A percentile compares a stretch with the other conserved stretches of the same genome.
phyloP scores from a whole-genome alignment of 2,113 vertebrate genomes.

The Bucco capensis region DNA sequence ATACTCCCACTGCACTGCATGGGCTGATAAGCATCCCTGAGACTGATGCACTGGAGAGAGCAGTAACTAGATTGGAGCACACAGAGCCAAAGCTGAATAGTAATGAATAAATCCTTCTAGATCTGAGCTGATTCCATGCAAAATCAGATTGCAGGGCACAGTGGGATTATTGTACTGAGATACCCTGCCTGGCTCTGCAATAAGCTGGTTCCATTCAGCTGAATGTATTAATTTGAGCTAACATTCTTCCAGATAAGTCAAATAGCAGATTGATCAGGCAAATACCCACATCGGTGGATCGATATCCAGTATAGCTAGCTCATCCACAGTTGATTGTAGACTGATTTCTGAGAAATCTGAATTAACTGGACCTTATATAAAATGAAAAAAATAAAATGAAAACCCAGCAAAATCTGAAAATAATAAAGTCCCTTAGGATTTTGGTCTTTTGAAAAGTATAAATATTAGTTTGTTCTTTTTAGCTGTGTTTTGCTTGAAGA shows the following conservation, averaged over 20 bases:
- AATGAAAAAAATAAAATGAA: neutral
- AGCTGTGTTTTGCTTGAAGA: neutral
- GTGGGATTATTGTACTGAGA: neutral
- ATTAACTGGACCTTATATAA: neutral
- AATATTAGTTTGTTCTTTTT: neutral
- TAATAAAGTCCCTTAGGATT: neutral
- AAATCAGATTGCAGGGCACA: neutral
- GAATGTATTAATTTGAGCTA: neutral
- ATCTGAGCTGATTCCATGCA: neutral
- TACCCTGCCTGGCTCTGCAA: neutral
- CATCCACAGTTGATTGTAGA: neutral
- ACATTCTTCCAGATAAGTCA: neutral
- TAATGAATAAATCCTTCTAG: neutral
- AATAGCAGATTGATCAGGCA: neutral
- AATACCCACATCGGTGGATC: neutral
- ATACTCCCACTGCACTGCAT: neutral
- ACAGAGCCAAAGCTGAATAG: neutral
- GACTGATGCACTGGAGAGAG: fast-evolving
- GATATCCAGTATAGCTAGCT: neutral
- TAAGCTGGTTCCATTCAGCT: neutral
- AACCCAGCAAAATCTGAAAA: neutral
- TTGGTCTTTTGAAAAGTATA: neutral
- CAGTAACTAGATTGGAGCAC: neutral
- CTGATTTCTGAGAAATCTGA: neutral
- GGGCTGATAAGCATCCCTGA: fast-evolving